Evolutionary conservation across 2,113 vertebrate species (phyloP).

Genomic region (Phylloscopus whistleri): DNA sequence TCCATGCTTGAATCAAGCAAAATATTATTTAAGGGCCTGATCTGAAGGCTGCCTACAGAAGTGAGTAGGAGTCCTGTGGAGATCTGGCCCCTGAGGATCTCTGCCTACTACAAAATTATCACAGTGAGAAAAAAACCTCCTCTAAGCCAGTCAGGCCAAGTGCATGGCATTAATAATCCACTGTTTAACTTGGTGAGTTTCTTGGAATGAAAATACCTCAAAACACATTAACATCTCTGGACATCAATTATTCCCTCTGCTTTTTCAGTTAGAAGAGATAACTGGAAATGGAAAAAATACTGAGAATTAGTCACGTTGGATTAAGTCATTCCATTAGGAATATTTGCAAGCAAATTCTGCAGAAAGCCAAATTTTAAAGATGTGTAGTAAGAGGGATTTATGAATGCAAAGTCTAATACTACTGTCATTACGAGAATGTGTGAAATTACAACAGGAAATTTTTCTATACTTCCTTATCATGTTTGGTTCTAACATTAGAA

Average conservation of each 20-base stretch:
- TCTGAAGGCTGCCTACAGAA: neutral
- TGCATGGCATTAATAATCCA: neutral
- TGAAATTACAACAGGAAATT: neutral
- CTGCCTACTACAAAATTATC: neutral
- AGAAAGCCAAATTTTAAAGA: neutral
- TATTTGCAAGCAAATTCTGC: neutral
- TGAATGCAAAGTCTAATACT: neutral
- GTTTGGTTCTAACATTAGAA: neutral
- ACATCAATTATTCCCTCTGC: neutral
- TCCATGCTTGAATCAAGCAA: neutral
- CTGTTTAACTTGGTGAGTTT: neutral
- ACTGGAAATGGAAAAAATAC: neutral
- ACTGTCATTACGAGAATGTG: neutral
- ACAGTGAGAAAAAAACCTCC: neutral
- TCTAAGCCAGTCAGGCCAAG: neutral
- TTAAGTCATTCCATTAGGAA: neutral
- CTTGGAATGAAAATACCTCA: neutral
- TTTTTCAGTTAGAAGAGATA: neutral
- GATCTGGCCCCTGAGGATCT: neutral
- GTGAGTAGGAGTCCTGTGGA: neutral
- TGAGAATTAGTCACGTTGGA: neutral
- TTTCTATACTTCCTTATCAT: neutral
- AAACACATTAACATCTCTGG: neutral
- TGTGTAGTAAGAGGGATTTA: neutral
- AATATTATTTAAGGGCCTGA: neutral